Evolutionary conservation across 2,888 invertebrate species (phyloP).

Genomic region (Drosophila engyochracea): DNA sequence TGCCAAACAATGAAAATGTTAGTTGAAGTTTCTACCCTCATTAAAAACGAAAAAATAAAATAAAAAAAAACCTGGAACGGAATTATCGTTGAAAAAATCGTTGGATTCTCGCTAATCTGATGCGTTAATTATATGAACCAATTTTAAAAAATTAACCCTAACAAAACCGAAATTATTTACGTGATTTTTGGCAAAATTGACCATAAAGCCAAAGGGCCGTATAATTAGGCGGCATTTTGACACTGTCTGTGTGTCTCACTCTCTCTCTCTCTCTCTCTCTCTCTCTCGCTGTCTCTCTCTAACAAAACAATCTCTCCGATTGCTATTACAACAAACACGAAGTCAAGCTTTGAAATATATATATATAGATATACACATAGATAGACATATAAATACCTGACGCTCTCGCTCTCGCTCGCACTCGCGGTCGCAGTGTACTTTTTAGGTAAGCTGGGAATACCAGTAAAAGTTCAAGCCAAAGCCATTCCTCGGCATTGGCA

Average conservation of each 20-base stretch:
- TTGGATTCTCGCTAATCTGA: background rate
- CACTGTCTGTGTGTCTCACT: background rate
- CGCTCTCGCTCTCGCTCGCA: conserved; percentile 24
- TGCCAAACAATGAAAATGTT: conserved; percentile 66
- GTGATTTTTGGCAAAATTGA: background rate
- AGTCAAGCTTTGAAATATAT: background rate
- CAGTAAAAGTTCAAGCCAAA: conserved; percentile 58
- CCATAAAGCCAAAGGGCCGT: background rate
- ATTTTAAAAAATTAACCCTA: background rate
- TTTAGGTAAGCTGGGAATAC: conserved; percentile 62
- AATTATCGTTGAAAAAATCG: background rate
- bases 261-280: background rate
- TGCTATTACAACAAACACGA: background rate
- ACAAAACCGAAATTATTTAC: background rate
- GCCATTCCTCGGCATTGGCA: conserved; percentile 68
- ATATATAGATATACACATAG: background rate
- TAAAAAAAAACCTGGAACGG: background rate
- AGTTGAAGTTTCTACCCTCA: conserved; percentile 28
- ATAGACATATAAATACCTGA: conserved; percentile 24
- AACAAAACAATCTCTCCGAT: background rate
- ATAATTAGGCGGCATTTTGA: conserved; percentile 1
- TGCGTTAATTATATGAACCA: background rate
- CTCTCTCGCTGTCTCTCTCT: too few species aligned
- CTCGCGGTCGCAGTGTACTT: conserved; percentile 15
- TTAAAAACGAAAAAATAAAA: conserved; percentile 25